Evolutionary conservation across 2,888 invertebrate species (phyloP).

Genomic region (Chrysopilus asiliformis): DNA sequence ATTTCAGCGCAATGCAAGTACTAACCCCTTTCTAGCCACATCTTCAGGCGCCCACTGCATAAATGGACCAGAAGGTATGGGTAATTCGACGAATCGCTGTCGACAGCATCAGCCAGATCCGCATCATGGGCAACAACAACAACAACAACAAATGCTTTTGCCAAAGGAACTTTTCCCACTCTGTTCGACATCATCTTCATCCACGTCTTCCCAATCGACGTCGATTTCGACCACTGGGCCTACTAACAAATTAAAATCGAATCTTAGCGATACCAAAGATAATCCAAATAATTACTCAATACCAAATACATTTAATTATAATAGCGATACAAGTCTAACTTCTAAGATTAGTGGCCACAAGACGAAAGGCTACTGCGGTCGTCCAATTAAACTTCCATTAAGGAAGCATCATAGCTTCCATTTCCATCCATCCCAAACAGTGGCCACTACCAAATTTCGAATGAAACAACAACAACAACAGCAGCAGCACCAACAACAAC

Average conservation of each 20-base stretch:
- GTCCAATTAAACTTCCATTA: constrained; percentile 30
- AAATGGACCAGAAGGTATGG: constrained; percentile 14
- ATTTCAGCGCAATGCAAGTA: constrained; percentile 17
- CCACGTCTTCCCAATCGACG: constrained; percentile 15
- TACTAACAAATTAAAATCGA: neutral
- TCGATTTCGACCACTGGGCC: neutral
- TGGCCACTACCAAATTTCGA: constrained; percentile 23
- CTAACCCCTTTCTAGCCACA: constrained; percentile 35
- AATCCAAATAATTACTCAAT: neutral
- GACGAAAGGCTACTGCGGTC: constrained; percentile 17
- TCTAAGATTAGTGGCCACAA: constrained; percentile 5
- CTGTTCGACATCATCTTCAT: constrained; percentile 20
- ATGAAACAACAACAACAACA: too few relatives aligned
- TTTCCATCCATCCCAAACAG: constrained; percentile 32
- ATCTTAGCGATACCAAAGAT: neutral
- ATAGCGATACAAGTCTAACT: constrained; percentile 11
- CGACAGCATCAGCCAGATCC: constrained; percentile 15
- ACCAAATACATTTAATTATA: constrained; percentile 8
- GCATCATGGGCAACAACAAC: constrained; percentile 14
- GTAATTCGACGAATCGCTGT: too few relatives aligned
- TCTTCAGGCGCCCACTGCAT: constrained; percentile 13
- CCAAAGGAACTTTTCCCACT: constrained; percentile 16
- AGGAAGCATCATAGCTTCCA: constrained; percentile 37
- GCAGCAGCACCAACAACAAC: too few relatives aligned
- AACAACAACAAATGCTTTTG: constrained; percentile 23